Percentiles rank a stretch among this genome's conserved stretches.
These are phyloP conservation scores for Saccostrea echinata DNA, from an alignment of 1,140 invertebrate genomes.

Conservation along the genomic window DNA sequence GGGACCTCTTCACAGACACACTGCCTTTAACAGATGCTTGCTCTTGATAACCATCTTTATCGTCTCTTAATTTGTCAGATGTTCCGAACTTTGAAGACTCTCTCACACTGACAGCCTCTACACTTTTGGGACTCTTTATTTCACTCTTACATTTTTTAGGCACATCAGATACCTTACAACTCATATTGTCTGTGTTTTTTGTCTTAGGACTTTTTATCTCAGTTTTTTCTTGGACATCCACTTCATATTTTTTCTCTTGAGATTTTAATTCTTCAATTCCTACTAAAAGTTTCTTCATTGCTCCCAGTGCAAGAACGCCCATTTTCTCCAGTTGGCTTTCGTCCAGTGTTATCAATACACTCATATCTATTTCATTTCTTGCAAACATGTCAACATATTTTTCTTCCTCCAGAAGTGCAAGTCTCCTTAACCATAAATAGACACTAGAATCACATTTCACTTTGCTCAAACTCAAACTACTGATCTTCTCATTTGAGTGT, in stretches of 20 bases:
- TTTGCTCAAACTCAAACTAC: background rate
- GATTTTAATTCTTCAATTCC: conserved; percentile 66
- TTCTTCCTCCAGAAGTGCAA: conserved; percentile 68
- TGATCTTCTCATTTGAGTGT: background rate
- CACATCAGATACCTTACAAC: background rate
- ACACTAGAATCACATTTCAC: conserved; percentile 67
- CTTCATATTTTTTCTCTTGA: background rate
- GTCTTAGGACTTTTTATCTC: conserved; percentile 12
- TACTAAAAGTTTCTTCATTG: conserved; percentile 73
- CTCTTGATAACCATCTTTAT: background rate
- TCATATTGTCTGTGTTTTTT: background rate
- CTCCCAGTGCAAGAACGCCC: conserved; percentile 72
- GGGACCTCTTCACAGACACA: conserved; percentile 16
- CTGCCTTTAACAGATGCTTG: background rate
- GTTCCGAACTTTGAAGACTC: background rate
- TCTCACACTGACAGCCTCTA: background rate
- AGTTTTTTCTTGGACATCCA: background rate
- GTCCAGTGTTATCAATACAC: conserved; percentile 65
- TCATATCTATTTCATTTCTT: conserved; percentile 74
- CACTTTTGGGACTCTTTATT: background rate
- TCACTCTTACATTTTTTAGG: background rate
- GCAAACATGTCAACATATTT: conserved; percentile 71
- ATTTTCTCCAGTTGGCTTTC: conserved; percentile 69
- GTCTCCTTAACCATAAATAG: conserved; percentile 67
- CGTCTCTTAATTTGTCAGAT: background rate